Percentiles rank a stretch among this genome's conserved stretches.
phyloP scores from a whole-genome alignment of 2,797 vertebrate genomes.

The Melanotaenia boesemani region DNA sequence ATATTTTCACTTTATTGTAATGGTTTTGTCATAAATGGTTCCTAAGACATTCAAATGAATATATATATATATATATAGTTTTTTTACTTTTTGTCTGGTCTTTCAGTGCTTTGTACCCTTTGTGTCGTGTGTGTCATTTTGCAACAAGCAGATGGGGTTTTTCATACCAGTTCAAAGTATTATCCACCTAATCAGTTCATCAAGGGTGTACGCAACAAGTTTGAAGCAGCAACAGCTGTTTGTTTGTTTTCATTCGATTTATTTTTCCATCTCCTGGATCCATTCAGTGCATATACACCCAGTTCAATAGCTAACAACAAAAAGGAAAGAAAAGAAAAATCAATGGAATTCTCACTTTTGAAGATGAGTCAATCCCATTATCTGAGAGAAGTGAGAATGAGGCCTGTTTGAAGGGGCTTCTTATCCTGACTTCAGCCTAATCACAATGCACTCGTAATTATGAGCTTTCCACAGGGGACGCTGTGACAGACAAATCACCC shows the following conservation, averaged over 20 bases:
- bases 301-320: conserved; percentile 11
- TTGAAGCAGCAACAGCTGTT: conserved; percentile 4
- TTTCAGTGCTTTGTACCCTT: not conserved
- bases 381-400: conserved; percentile 33
- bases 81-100: not conserved
- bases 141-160: conserved; percentile 27
- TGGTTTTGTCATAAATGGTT: not conserved
- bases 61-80: too few species aligned
- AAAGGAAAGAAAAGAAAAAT: not conserved
- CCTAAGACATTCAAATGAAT: not conserved
- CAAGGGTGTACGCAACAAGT: conserved; percentile 36
- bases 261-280: conserved; percentile 9
- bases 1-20: conserved; percentile 20
- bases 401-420: conserved; percentile 11
- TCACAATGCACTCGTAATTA: conserved; percentile 72
- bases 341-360: conserved; percentile 31
- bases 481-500: conserved; percentile 45
- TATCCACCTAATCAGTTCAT: conserved; percentile 40
- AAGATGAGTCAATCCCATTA: conserved; percentile 50
- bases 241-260: conserved; percentile 7
- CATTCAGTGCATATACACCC: not conserved
- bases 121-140: conserved; percentile 1
- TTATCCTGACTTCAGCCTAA: conserved; percentile 58
- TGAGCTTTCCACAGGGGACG: conserved; percentile 63
- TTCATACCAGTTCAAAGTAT: conserved; percentile 42